Evolutionary conservation across 2,888 invertebrate species (phyloP), one percentile per base, ranked within the genome.

Genomic region (Phaonia tiefii): DNA sequence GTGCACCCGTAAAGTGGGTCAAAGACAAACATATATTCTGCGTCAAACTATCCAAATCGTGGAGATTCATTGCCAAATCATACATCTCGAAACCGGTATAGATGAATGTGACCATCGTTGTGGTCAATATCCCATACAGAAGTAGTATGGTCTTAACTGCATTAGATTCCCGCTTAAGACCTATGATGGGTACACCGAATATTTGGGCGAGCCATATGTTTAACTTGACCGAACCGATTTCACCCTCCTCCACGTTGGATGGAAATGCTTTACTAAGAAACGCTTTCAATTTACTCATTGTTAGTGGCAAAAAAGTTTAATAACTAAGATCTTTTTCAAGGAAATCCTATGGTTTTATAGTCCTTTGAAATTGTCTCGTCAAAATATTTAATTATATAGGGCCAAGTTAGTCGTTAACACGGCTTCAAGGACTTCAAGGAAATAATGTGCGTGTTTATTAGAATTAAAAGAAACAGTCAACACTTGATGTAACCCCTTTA

Each of bases 171-270:
- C 46, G 20, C 63, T 83, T 86, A 0, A 86, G 70, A 0, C 86
- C 86, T 3, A 84, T 4, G 2, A 88, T 58, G 0, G 88, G 88
- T 1, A 88, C 42, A 0, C 88, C 88, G 15, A 83, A 78, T 22
- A 85, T 31, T 15, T 88, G 86, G 0, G 86, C 86, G 69, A 88
- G 69, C 83, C 85, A 86, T 22, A 86, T 58, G 58, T 86, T 88
- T 20, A 87, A 78, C 65, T 86, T 85, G 4, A 88, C 84, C 1
- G 88, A 88, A 37, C 88, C 88, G 13, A 88, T 81, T 44, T 22
- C 76, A 2, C 88, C 88, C 20, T 75, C 79, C 0, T 72, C 65
- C 1, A 86, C 84, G 80, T 86, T 82, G 0, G 88, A 88, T 1
- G 83, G 78, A 67, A 81, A 81, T 17, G 79, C 37, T 1, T 46